Percentiles rank a stretch among this genome's conserved stretches.
Conservation (phyloP, 2,113 vertebrate species). For the Chelonoidis abingdonii region DNA sequence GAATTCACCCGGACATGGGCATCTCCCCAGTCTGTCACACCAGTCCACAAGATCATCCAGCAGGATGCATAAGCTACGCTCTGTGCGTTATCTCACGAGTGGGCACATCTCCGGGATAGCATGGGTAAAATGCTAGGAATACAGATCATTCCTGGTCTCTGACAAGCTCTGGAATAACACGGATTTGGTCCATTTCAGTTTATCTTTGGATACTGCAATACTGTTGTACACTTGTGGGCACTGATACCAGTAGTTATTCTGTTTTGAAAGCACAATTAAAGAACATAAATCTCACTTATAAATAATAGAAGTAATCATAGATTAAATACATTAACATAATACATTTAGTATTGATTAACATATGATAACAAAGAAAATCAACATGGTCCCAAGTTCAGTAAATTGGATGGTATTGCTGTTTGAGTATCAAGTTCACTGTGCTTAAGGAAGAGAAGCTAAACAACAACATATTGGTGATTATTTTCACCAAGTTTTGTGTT, state of each 20-base stretch:
- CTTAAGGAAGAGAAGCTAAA: not conserved
- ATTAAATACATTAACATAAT: not conserved
- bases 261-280: not conserved
- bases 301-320: not conserved
- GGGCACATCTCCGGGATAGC: not conserved
- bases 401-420: not conserved
- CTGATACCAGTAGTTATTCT: not conserved
- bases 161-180: not conserved
- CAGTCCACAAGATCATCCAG: not conserved
- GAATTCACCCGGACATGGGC: not conserved
- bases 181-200: not conserved
- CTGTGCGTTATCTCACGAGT: not conserved
- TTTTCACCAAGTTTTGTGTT: not conserved
- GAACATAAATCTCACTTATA: not conserved
- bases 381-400: too few species aligned
- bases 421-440: not conserved
- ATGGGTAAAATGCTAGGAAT: not conserved
- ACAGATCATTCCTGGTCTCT: not conserved
- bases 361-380: not conserved
- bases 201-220: not conserved
- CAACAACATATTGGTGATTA: not conserved
- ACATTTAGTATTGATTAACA: not conserved
- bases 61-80: not conserved
- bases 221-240: not conserved
- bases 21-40: not conserved